Conservation (phyloP, 1,140 invertebrate species). For the Leptinotarsa undecemlineata region DNA sequence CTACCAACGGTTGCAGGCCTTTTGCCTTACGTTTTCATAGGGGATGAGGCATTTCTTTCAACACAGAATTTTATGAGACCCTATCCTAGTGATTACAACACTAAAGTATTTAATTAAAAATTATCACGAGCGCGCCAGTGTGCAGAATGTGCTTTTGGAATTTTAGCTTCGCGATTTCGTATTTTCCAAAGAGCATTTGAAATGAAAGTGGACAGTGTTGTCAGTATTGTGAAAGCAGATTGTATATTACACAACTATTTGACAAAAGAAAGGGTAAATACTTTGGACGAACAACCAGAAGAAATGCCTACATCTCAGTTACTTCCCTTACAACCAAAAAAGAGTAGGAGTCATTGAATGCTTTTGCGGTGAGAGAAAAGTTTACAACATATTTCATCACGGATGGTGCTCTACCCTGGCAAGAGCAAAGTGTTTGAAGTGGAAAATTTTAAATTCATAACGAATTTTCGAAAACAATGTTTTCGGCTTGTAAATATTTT, state of each 20-base stretch:
- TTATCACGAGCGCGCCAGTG: background rate
- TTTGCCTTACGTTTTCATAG: conserved; percentile 7
- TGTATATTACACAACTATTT: conserved; percentile 48
- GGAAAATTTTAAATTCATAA: conserved; percentile 23
- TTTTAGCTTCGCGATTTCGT: conserved; percentile 24
- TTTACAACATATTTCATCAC: conserved; percentile 31
- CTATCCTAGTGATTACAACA: conserved; percentile 12
- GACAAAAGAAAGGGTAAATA: conserved; percentile 29
- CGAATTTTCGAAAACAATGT: background rate
- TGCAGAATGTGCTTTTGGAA: conserved; percentile 17
- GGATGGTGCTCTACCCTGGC: conserved; percentile 45
- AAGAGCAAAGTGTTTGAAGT: conserved; percentile 33
- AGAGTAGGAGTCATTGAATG: conserved; percentile 38
- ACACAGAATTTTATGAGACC: conserved; percentile 11
- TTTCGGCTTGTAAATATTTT: background rate
- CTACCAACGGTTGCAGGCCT: conserved; percentile 9
- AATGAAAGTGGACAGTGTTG: conserved; percentile 48
- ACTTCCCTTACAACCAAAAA: background rate
- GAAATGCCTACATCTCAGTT: conserved; percentile 5
- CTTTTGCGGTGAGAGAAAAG: conserved; percentile 30
- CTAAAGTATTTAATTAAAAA: conserved; percentile 13
- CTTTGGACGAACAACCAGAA: conserved; percentile 30
- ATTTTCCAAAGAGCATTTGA: conserved; percentile 50
- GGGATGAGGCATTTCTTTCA: conserved; percentile 4
- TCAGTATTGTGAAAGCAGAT: conserved; percentile 44